Percentiles rank a stretch among this genome's conserved stretches.
Evolutionary conservation across 30 jellyfish, hydroid and myxozoan species (phyloP).

Genomic region (Hydractinia symbiolongicarpus): DNA sequence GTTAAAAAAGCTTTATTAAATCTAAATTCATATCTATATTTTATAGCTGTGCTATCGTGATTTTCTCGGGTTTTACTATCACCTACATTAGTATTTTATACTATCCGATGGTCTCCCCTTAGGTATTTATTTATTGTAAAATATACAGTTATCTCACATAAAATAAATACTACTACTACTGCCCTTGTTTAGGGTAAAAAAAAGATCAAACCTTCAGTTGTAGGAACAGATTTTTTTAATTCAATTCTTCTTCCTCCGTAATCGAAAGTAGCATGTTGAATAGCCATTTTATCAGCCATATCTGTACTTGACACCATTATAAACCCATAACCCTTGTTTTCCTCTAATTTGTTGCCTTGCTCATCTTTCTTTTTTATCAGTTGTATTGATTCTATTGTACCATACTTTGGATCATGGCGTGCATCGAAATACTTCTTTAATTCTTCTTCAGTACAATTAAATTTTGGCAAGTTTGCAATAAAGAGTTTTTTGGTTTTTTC

Average conservation of each 20-base stretch:
- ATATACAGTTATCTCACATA: too few species aligned
- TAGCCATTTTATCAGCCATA: conserved; percentile 49
- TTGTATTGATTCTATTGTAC: conserved; percentile 34
- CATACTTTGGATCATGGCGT: conserved; percentile 24
- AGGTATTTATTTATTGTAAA: too few species aligned
- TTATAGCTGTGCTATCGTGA: neutral
- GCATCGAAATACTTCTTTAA: conserved; percentile 12
- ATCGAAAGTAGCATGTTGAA: conserved; percentile 49
- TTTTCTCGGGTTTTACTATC: too few species aligned
- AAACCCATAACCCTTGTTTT: conserved; percentile 40
- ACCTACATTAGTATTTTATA: too few species aligned
- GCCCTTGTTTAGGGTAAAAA: neutral
- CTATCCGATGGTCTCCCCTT: too few species aligned
- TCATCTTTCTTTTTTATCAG: conserved; percentile 39
- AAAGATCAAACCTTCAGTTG: conserved; percentile 12
- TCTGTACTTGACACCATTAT: conserved; percentile 36
- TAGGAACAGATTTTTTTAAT: conserved; percentile 39
- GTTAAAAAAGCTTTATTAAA: neutral
- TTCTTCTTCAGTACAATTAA: conserved; percentile 35
- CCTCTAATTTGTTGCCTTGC: conserved; percentile 24
- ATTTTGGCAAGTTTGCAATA: conserved; percentile 35
- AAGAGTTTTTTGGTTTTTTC: conserved; percentile 45
- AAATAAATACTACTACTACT: too few species aligned
- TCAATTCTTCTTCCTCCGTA: conserved; percentile 38
- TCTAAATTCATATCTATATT: neutral